Percentiles rank a stretch among this genome's conserved stretches.
These are phyloP conservation scores for Tryphoninae sp. DNA, from an alignment of 2,888 invertebrate species.

Conservation along the genomic window DNA sequence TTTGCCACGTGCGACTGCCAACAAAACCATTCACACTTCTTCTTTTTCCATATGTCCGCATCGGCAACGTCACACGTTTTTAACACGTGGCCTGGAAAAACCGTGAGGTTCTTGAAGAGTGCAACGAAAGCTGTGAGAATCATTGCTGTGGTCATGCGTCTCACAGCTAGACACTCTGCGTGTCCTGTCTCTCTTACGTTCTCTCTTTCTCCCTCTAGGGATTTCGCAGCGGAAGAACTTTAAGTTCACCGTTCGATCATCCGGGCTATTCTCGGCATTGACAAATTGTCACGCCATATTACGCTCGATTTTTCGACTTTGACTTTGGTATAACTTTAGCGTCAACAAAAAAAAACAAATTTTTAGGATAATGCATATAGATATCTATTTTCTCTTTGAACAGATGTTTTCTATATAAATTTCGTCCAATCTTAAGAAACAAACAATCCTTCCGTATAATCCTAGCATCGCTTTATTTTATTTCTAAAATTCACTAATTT, in stretches of 20 bases:
- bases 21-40: conserved; percentile 36
- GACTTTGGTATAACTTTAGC: conserved; percentile 15
- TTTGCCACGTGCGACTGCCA: conserved; percentile 51
- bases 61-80: conserved; percentile 44
- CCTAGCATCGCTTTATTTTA: too few species aligned
- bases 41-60: conserved; percentile 15
- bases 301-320: conserved; percentile 15
- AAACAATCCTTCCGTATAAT: background rate
- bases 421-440: background rate
- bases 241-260: conserved; percentile 43
- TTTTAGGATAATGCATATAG: conserved; percentile 37
- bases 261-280: conserved; percentile 45
- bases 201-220: conserved; percentile 28
- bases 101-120: conserved; percentile 14
- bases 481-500: too few species aligned
- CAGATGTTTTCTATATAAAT: conserved; percentile 29
- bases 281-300: conserved; percentile 40
- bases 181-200: background rate
- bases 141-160: conserved; percentile 44
- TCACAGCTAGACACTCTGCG: conserved; percentile 3
- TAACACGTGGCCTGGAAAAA: conserved; percentile 55
- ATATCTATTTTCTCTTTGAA: conserved; percentile 26
- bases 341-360: conserved; percentile 30
- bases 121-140: conserved; percentile 29
- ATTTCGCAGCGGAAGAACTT: conserved; percentile 37